Conservation (phyloP, 1,140 invertebrate genomes). For the Cecropterus lyciades region DNA sequence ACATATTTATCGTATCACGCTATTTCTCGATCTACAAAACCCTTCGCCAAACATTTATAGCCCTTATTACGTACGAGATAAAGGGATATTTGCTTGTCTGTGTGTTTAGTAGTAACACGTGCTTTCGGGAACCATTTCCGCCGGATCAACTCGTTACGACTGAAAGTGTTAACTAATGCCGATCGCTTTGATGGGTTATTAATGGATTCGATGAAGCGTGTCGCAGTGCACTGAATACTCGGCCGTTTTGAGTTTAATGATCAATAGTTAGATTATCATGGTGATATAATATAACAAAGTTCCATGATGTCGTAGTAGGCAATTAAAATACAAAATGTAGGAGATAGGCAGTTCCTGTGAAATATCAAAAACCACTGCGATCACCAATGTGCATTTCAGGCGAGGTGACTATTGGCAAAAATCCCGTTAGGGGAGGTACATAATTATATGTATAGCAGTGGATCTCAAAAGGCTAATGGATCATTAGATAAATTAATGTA, state of each 20-base stretch:
- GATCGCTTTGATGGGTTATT: constrained; percentile 66
- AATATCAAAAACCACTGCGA: too few species aligned
- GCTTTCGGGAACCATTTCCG: constrained; percentile 63
- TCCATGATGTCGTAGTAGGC: too few species aligned
- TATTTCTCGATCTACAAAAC: constrained; percentile 43
- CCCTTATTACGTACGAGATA: constrained; percentile 24
- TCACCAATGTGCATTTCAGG: too few species aligned
- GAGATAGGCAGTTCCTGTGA: too few species aligned
- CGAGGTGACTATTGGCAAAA: too few species aligned
- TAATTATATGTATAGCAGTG: too few species aligned
- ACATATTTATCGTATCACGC: constrained; percentile 69
- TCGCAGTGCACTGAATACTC: constrained; percentile 5
- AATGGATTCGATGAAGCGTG: constrained; percentile 56
- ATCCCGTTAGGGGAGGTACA: too few species aligned
- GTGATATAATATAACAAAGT: too few species aligned
- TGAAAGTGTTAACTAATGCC: constrained; percentile 67
- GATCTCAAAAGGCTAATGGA: too few species aligned
- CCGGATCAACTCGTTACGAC: constrained; percentile 64
- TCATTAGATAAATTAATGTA: too few species aligned
- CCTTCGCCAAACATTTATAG: constrained; percentile 31
- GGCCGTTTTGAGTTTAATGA: neutral
- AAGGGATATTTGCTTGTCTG: constrained; percentile 20
- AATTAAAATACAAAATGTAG: too few species aligned
- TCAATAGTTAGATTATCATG: too few species aligned
- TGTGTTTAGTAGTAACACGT: constrained; percentile 50